Percentiles rank a stretch among this genome's conserved stretches.
These are phyloP conservation scores for Dicerorhinus sumatrensis DNA, from an alignment of 2,113 vertebrate genomes.

Conservation along the genomic window DNA sequence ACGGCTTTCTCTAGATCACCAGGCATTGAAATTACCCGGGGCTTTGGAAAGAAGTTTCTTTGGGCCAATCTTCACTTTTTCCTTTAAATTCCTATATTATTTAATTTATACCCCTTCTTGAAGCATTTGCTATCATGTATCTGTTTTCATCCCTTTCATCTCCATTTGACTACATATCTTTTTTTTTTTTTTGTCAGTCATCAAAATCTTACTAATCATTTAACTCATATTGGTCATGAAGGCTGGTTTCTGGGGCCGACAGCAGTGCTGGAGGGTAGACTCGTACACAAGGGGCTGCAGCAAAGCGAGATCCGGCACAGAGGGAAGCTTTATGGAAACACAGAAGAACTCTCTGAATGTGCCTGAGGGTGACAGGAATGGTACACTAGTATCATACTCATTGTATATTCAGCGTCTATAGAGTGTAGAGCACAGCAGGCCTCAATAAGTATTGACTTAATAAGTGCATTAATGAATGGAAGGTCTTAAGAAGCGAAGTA, in stretches of 20 bases:
- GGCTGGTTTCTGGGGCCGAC: background rate
- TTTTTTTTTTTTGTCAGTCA: background rate
- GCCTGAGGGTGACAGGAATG: too few species aligned
- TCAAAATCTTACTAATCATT: background rate
- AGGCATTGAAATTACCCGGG: background rate
- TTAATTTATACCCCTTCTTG: background rate
- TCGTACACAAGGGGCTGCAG: background rate
- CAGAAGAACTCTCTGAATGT: background rate
- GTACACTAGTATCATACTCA: rapidly evolving
- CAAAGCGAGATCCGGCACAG: background rate
- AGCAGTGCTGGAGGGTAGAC: background rate
- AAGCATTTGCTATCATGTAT: background rate
- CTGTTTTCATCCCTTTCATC: background rate
- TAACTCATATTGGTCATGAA: background rate
- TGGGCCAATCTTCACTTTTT: background rate
- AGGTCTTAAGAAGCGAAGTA: background rate
- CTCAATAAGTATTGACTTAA: background rate
- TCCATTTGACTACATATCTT: background rate
- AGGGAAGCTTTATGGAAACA: background rate
- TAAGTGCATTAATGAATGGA: background rate
- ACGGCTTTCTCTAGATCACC: background rate
- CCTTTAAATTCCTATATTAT: background rate
- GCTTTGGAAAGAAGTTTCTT: background rate
- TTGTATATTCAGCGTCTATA: background rate
- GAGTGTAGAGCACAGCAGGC: rapidly evolving